Evolutionary conservation across 2,113 vertebrate genomes (phyloP).

Genomic region (Corvus hawaiiensis): DNA sequence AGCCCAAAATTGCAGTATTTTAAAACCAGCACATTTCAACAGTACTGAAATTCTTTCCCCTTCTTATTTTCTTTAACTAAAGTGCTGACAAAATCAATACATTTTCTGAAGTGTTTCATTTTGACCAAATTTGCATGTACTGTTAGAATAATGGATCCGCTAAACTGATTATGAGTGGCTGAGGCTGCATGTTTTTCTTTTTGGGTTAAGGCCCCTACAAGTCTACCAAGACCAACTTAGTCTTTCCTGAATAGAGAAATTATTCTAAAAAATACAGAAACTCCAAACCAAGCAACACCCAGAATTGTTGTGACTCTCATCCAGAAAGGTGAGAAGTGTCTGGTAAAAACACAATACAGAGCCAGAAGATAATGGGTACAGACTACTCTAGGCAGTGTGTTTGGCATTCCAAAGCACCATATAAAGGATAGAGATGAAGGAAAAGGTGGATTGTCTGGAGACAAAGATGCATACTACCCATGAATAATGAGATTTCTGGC

Average conservation of each 20-base stretch:
- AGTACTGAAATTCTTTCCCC: neutral
- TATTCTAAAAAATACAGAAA: neutral
- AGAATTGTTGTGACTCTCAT: neutral
- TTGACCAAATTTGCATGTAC: neutral
- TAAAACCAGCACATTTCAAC: neutral
- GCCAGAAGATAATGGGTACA: neutral
- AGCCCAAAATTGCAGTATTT: neutral
- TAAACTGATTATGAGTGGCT: neutral
- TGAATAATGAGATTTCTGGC: neutral
- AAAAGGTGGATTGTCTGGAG: neutral
- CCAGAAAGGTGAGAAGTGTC: neutral
- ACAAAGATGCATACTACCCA: neutral
- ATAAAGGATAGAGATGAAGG: neutral
- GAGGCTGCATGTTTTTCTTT: neutral
- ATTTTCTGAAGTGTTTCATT: slow-evolving; percentile 28
- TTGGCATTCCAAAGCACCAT: neutral
- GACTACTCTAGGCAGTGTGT: neutral
- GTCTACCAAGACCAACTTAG: neutral
- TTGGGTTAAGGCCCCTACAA: neutral
- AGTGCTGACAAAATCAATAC: slow-evolving; percentile 6
- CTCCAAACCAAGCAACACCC: neutral
- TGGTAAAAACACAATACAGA: neutral
- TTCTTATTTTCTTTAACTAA: neutral
- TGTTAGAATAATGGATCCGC: neutral
- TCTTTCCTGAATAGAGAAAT: neutral